A percentile compares a stretch with the other conserved stretches of the same genome.
Conservation (phyloP, 2,888 invertebrate species). For the Dermolepida albohirtum region DNA sequence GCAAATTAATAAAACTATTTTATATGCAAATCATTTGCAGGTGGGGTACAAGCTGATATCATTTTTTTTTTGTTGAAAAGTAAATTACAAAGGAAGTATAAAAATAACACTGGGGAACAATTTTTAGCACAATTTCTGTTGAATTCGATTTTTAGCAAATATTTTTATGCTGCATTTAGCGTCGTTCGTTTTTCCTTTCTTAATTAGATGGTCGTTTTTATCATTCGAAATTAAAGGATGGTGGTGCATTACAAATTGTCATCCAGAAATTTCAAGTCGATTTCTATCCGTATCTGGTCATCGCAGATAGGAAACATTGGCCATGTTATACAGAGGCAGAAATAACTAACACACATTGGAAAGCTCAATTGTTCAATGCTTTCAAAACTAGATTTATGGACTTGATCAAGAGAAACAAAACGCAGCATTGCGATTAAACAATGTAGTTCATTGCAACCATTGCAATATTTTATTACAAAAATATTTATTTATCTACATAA, state of each 20-base stretch:
- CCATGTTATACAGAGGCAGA: slow-evolving; percentile 84
- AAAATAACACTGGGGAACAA: no score
- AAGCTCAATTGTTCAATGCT: slow-evolving; percentile 83
- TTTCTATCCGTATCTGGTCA: slow-evolving; percentile 94
- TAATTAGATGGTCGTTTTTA: slow-evolving; percentile 82
- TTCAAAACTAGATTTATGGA: slow-evolving; percentile 84
- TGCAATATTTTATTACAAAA: no score
- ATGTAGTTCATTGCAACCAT: slow-evolving; percentile 41
- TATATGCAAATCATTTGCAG: no score
- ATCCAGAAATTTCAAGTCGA: slow-evolving; percentile 90
- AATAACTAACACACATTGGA: slow-evolving; percentile 86
- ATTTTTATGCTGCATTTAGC: no score
- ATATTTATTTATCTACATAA: no score
- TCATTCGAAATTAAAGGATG: slow-evolving; percentile 86
- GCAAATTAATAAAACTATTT: no score
- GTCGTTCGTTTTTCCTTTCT: slow-evolving; percentile 37
- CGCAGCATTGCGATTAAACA: slow-evolving; percentile 65
- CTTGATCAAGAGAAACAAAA: slow-evolving; percentile 74
- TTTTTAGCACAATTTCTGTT: no score
- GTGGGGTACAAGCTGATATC: no score
- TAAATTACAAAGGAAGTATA: no score
- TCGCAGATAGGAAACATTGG: slow-evolving; percentile 91
- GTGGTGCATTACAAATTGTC: slow-evolving; percentile 93
- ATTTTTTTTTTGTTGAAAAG: no score
- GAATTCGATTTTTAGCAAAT: no score